Evolutionary conservation across 1,140 invertebrate species (phyloP), one percentile per base, ranked within the genome.

Genomic region (Branchinecta lynchi): DNA sequence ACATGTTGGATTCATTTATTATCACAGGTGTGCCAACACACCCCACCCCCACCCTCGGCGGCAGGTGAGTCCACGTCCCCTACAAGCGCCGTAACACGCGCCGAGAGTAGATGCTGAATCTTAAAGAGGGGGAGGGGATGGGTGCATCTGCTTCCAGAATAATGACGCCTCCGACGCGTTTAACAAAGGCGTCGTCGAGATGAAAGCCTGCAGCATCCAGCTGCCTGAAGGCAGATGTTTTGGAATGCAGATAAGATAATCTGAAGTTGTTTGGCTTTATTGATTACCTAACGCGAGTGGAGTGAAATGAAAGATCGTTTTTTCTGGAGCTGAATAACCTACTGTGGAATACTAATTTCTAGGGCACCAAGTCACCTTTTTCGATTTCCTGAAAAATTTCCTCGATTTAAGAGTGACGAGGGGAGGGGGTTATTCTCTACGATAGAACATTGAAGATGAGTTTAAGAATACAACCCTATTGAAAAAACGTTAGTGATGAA

Each of bases 201-300:
- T 60, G 51, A 60, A 60, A 60, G 51, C 12, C 51, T 60, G 12
- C 51, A 60, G 51, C 51, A 60, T 60, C 51, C 51, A 60, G 51
- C 51, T 60, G 51, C 51, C 17, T 60, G 32, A 1, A 60, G 51
- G 51, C 51, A 60, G 51, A 60, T 60, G 51, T 12, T 20, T 60
- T 60, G 17, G 12, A 60, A 60, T 15, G 17, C 12, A 60, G 51
- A 60, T 60, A 60, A 60, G 51, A 60, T 20, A 60, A 60, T 12
- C 17, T 60, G 51, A 60, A 60, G 51, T 20, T 60, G 17, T 60
- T 60, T 60, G 51, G 51, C 17, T 60, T 15, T 60, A 12, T 20
- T 60, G 51, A 60, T 60, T 60, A 60, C 12, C 17, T 60, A 32
- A 32, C 1, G 32, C 32, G 32, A 32, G 32, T 32, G 32, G 32